phyloP scores from a whole-genome alignment of 2,113 vertebrate genomes.

The Suricata suricatta region DNA sequence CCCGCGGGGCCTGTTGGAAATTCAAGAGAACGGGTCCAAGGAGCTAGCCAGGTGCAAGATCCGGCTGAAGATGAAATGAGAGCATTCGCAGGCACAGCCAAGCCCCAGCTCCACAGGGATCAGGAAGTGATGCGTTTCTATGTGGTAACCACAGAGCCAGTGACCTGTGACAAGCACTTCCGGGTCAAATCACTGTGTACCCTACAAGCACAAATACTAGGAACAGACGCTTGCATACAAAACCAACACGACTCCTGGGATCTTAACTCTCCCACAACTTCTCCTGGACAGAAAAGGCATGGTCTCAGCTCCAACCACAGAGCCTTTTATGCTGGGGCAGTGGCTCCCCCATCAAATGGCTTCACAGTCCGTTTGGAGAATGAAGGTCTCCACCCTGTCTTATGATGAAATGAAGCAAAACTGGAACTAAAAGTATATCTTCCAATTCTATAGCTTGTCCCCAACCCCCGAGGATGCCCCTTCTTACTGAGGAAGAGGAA shows the following conservation, averaged over 20 bases:
- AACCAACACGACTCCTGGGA: not conserved
- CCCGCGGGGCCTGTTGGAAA: not conserved
- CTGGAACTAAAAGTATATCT: not conserved
- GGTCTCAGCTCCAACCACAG: not conserved
- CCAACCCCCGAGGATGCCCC: not conserved
- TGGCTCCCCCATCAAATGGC: not conserved
- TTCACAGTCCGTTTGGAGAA: not conserved
- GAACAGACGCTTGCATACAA: not conserved
- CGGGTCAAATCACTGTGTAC: not conserved
- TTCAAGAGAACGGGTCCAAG: not conserved
- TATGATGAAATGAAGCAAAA: not conserved
- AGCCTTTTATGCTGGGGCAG: not conserved
- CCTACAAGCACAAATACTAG: not conserved
- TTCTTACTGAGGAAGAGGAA: not conserved
- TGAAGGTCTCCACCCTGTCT: not conserved
- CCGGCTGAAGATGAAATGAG: not conserved
- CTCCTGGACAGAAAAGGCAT: not conserved
- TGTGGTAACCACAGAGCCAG: not conserved
- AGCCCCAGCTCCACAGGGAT: not conserved
- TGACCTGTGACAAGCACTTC: slow-evolving; percentile 1
- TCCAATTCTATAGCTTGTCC: not conserved
- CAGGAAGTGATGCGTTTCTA: not conserved
- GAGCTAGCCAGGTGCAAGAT: not conserved
- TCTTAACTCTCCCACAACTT: not conserved
- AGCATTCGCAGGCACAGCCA: not conserved